Evolutionary conservation across 2,888 invertebrate species (phyloP).

Genomic region (Ichneumoninae sp.): DNA sequence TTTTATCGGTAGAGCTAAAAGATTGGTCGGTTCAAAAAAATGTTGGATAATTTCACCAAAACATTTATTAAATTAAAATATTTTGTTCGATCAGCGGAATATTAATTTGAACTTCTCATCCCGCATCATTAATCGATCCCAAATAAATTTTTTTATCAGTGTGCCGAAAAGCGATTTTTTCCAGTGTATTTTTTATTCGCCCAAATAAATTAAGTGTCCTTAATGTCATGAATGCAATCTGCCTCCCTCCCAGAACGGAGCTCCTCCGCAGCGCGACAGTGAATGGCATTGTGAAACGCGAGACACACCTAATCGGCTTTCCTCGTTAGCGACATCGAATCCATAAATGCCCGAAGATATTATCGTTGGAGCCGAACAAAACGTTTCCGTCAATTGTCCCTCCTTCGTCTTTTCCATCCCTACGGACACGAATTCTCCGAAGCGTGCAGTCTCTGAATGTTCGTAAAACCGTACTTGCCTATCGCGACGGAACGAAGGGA

Average conservation of each 20-base stretch:
- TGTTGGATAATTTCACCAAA: too few species aligned
- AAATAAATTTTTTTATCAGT: too few species aligned
- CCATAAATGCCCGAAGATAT: not conserved
- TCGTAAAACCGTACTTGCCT: not conserved
- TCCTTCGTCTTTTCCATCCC: not conserved
- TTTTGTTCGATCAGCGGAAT: too few species aligned
- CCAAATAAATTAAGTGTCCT: too few species aligned
- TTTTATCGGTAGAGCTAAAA: too few species aligned
- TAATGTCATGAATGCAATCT: too few species aligned
- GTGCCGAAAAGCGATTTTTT: too few species aligned
- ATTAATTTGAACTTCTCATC: too few species aligned
- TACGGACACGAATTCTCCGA: not conserved
- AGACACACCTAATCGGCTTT: not conserved
- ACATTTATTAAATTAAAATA: too few species aligned
- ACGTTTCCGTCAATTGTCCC: not conserved
- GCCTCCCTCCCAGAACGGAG: not conserved
- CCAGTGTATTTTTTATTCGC: too few species aligned
- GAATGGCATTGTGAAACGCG: not conserved
- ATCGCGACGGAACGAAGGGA: not conserved
- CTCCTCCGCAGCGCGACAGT: not conserved
- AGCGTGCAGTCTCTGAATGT: not conserved
- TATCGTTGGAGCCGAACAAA: not conserved
- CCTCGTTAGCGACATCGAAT: not conserved
- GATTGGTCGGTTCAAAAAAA: too few species aligned
- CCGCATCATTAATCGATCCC: too few species aligned